Conservation (phyloP, 2,113 vertebrate genomes). For the Rhinogobius similis region DNA sequence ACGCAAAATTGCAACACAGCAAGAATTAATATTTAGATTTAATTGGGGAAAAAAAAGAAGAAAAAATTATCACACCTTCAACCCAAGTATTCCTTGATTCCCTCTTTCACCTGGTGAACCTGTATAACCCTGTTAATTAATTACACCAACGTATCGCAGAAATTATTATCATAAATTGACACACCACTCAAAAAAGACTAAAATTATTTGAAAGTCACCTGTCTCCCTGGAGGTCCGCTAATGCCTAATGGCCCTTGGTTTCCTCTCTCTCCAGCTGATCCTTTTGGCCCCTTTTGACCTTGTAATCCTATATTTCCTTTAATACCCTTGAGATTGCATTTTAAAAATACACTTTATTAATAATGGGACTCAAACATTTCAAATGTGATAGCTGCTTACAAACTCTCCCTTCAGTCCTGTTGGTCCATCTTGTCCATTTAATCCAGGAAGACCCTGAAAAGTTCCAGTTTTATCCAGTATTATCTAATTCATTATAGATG, state of each 20-base stretch:
- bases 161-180: neutral
- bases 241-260: constrained; percentile 57
- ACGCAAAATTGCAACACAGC: constrained; percentile 1
- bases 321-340: constrained; percentile 62
- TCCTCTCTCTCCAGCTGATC: constrained; percentile 62
- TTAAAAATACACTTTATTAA: neutral
- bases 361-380: neutral
- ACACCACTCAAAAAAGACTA: neutral
- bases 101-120: constrained; percentile 69
- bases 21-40: neutral
- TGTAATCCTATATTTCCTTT: constrained; percentile 60
- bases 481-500: no score
- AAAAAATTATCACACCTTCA: constrained; percentile 64
- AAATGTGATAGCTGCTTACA: constrained; percentile 60
- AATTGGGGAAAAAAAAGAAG: no score
- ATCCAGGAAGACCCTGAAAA: constrained; percentile 68
- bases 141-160: neutral
- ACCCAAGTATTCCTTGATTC: constrained; percentile 60
- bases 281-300: constrained; percentile 65
- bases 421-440: constrained; percentile 55
- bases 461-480: neutral
- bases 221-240: constrained; percentile 63
- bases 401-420: constrained; percentile 58
- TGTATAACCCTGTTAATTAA: constrained; percentile 57
- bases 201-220: constrained; percentile 35